phyloP scores from a whole-genome alignment of 2,888 invertebrate species.

The Pristionchus japonicus region DNA sequence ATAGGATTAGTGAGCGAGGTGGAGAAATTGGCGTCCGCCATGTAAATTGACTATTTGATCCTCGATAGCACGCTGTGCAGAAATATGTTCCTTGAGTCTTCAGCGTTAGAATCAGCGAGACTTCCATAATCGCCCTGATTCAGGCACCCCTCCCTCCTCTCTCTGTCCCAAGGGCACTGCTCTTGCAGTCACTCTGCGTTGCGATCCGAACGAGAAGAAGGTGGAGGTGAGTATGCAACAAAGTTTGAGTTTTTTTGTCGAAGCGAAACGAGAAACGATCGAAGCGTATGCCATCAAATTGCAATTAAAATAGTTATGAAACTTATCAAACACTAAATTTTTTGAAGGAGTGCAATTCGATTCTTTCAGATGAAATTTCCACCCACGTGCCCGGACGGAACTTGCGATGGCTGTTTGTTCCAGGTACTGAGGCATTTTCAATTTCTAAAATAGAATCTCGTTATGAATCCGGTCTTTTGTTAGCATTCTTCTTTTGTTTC shows the following conservation, averaged over 20 bases:
- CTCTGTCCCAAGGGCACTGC: conserved; percentile 79
- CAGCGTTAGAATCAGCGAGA: too few relatives aligned
- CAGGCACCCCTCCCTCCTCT: background rate
- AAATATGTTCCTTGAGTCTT: too few relatives aligned
- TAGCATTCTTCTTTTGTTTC: too few relatives aligned
- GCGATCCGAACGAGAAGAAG: conserved; percentile 75
- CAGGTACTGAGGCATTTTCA: conserved; percentile 38
- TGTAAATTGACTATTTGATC: too few relatives aligned
- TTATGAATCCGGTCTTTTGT: too few relatives aligned
- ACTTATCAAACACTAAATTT: background rate
- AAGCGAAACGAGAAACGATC: too few relatives aligned
- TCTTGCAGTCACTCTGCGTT: conserved; percentile 79
- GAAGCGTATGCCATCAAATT: background rate
- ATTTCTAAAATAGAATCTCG: too few relatives aligned
- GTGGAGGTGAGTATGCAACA: conserved; percentile 48
- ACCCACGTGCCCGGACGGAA: conserved; percentile 76
- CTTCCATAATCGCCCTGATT: background rate
- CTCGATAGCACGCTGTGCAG: too few relatives aligned
- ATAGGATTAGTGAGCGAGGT: too few relatives aligned
- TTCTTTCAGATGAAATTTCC: conserved; percentile 67
- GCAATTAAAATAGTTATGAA: background rate
- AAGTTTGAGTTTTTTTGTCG: too few relatives aligned
- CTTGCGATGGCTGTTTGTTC: conserved; percentile 81
- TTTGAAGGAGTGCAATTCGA: too few relatives aligned
- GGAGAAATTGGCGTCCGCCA: too few relatives aligned